Percentiles rank a stretch among this genome's conserved stretches.
These are phyloP conservation scores for Notothenia coriiceps DNA, from an alignment of 2,113 vertebrate species.

Conservation along the genomic window DNA sequence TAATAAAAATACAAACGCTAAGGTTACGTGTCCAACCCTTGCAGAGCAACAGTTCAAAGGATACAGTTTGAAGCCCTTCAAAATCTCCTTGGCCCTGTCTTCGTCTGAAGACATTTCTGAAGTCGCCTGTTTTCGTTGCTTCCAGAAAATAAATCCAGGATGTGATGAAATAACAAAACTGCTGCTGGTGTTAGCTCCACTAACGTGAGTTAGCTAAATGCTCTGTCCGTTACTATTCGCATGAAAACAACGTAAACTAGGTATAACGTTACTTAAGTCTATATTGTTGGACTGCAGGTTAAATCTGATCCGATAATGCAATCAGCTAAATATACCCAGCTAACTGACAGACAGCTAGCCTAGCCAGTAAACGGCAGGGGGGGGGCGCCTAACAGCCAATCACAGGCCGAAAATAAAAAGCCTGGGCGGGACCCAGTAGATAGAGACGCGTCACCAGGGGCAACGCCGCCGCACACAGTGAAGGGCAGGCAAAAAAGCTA, in stretches of 20 bases:
- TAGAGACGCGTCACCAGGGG: constrained; percentile 81
- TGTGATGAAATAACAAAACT: background rate
- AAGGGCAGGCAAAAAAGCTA: no score
- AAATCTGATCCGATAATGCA: constrained; percentile 82
- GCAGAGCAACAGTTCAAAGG: constrained; percentile 68
- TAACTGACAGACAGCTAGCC: constrained; percentile 51
- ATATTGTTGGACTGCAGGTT: constrained; percentile 48
- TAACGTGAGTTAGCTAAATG: constrained; percentile 13
- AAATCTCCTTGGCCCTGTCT: constrained; percentile 87
- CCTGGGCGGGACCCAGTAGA: constrained; percentile 51
- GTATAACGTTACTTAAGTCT: constrained; percentile 13
- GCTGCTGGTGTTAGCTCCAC: constrained; percentile 2
- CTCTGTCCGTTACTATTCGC: background rate
- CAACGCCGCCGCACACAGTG: constrained; percentile 63
- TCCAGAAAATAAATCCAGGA: constrained; percentile 43
- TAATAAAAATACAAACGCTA: background rate
- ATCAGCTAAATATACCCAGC: constrained; percentile 82
- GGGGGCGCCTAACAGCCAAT: constrained; percentile 59
- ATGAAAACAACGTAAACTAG: constrained; percentile 31
- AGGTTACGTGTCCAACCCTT: background rate
- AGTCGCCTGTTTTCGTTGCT: constrained; percentile 53
- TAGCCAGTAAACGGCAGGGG: constrained; percentile 36
- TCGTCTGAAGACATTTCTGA: constrained; percentile 86
- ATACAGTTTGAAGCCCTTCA: constrained; percentile 88
- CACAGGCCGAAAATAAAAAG: background rate